These are phyloP conservation scores for Nibea albiflora DNA, from an alignment of 2,113 vertebrate genomes.

Conservation along the genomic window DNA sequence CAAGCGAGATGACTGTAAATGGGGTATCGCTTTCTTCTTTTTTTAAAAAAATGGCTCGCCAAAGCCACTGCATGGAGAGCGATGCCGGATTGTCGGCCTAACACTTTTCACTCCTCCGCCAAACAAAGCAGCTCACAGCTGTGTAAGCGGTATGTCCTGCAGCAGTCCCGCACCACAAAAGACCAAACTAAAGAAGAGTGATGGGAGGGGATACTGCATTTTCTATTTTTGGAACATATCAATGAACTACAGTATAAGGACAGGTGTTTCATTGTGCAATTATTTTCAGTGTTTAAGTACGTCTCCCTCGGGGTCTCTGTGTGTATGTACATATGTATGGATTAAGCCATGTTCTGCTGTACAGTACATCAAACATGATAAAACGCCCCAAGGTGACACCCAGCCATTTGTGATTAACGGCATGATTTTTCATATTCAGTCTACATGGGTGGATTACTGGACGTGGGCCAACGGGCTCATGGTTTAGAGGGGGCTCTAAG, in stretches of 20 bases:
- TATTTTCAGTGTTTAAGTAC: neutral
- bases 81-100: slow-evolving; percentile 29
- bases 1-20: slow-evolving; percentile 45
- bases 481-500: neutral
- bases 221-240: slow-evolving; percentile 56
- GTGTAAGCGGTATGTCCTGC: slow-evolving; percentile 32
- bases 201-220: slow-evolving; percentile 1
- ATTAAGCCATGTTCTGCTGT: slow-evolving; percentile 10
- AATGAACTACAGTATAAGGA: neutral
- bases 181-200: slow-evolving; percentile 2
- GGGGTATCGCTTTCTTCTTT: slow-evolving; percentile 6
- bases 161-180: slow-evolving; percentile 1
- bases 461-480: neutral
- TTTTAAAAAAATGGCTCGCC: slow-evolving; percentile 13
- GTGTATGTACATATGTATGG: neutral
- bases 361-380: neutral
- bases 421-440: neutral
- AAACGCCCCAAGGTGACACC: neutral
- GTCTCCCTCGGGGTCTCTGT: slow-evolving; percentile 2
- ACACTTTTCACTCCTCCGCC: neutral
- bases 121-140: slow-evolving; percentile 15
- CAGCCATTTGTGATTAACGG: neutral
- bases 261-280: slow-evolving; percentile 1
- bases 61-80: slow-evolving; percentile 4
- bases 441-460: neutral